Evolutionary conservation across 2,888 invertebrate species (phyloP).

Genomic region (Pseudeuparius sepicola): DNA sequence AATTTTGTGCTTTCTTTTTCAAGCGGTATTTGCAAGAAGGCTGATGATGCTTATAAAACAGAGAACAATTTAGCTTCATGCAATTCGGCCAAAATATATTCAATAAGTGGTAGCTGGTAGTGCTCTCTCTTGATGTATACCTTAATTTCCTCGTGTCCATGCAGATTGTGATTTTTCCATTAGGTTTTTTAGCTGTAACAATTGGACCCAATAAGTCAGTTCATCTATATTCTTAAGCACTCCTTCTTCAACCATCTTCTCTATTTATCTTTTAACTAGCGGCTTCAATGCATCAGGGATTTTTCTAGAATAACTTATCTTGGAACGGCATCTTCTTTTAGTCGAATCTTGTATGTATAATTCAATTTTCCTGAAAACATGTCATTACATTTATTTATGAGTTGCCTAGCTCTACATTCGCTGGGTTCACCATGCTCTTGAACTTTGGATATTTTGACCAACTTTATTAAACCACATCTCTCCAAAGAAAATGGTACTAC

Average conservation of each 20-base stretch:
- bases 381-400: slow-evolving; percentile 1
- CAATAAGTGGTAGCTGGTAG: background rate
- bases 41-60: background rate
- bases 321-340: slow-evolving; percentile 1
- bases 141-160: background rate
- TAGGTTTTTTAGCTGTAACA: background rate
- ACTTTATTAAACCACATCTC: slow-evolving; percentile 1
- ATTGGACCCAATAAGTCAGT: slow-evolving; percentile 2
- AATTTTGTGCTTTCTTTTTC: background rate
- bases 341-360: background rate
- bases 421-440: too few relatives aligned
- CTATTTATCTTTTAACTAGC: background rate
- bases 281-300: background rate
- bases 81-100: background rate
- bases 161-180: slow-evolving; percentile 1
- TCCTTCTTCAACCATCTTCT: background rate
- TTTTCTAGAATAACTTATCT: slow-evolving; percentile 1
- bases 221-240: background rate
- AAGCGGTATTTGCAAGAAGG: background rate
- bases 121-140: slow-evolving; percentile 2
- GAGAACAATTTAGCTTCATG: background rate
- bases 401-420: slow-evolving; percentile 2
- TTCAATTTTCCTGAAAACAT: slow-evolving; percentile 1
- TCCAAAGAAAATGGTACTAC: too few relatives aligned
- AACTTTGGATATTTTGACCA: slow-evolving; percentile 1